A percentile compares a stretch with the other conserved stretches of the same genome.
These are phyloP conservation scores for Galaxea fascicularis DNA, from an alignment of 92 coral and sea anemone genomes.

Conservation along the genomic window DNA sequence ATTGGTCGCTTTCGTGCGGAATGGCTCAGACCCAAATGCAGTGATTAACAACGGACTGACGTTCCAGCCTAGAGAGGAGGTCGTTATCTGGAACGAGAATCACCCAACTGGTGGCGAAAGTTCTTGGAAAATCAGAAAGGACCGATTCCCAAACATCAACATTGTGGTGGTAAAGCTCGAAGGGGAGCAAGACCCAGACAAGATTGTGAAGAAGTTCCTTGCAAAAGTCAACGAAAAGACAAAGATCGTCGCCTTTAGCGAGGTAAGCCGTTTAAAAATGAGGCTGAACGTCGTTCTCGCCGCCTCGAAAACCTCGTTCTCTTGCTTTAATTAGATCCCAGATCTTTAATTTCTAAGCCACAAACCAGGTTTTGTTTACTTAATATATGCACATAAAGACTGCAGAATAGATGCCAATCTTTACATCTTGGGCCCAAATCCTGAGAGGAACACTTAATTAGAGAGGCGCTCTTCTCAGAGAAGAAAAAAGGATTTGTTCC, in stretches of 20 bases:
- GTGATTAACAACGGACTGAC: slow-evolving; percentile 67
- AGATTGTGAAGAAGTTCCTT: slow-evolving; percentile 53
- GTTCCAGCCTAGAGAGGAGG: slow-evolving; percentile 46
- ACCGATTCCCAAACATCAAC: slow-evolving; percentile 46
- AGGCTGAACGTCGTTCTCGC: too few species aligned
- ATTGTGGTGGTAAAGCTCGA: slow-evolving; percentile 46
- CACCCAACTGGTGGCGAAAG: slow-evolving; percentile 57
- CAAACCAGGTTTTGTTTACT: too few species aligned
- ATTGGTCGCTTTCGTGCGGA: slow-evolving; percentile 54
- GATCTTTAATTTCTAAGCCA: too few species aligned
- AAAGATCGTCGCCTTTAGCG: slow-evolving; percentile 59
- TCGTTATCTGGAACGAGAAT: slow-evolving; percentile 75
- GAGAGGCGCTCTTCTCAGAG: too few species aligned
- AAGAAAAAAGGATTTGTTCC: too few species aligned
- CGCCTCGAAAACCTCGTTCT: too few species aligned
- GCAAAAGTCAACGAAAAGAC: slow-evolving; percentile 44
- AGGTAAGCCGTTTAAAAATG: too few species aligned
- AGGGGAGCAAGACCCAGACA: slow-evolving; percentile 41
- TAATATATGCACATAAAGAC: too few species aligned
- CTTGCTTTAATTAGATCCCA: too few species aligned
- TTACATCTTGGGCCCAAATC: too few species aligned
- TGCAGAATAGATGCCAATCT: too few species aligned
- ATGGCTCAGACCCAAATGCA: slow-evolving; percentile 66
- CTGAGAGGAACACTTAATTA: too few species aligned
- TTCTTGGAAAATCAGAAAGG: slow-evolving; percentile 64